Evolutionary conservation across 2,113 vertebrate species (phyloP).

Genomic region (Taxidea taxus): DNA sequence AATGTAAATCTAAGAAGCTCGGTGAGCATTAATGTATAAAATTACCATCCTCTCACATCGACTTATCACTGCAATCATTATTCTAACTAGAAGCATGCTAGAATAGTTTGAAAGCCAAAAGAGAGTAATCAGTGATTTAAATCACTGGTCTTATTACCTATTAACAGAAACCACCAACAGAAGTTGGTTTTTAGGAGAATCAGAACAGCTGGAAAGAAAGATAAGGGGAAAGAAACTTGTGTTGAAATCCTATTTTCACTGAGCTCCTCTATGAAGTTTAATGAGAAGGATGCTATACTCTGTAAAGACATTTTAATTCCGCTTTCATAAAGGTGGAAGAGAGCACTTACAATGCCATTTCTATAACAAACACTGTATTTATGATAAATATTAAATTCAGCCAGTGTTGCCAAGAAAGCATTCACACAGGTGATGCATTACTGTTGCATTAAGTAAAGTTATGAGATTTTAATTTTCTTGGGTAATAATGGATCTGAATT

Average conservation of each 20-base stretch:
- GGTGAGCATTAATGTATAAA: conserved; percentile 60
- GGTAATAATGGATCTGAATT: background rate
- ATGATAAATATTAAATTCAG: background rate
- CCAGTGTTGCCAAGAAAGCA: background rate
- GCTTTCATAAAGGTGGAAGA: background rate
- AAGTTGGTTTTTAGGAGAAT: conserved; percentile 67
- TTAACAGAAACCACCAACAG: conserved; percentile 73
- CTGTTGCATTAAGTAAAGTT: background rate
- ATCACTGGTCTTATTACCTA: conserved; percentile 68
- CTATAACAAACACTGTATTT: background rate
- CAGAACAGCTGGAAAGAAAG: conserved; percentile 69
- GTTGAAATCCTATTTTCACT: conserved; percentile 45
- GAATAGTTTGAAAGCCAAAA: conserved; percentile 68
- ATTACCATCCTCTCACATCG: conserved; percentile 36
- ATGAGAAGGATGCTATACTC: conserved; percentile 38
- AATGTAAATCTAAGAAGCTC: conserved; percentile 69
- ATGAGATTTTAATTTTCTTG: background rate
- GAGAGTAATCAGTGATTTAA: conserved; percentile 68
- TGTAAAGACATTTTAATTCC: conserved; percentile 34
- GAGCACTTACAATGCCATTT: background rate
- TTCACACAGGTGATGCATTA: background rate
- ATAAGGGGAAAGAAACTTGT: conserved; percentile 33
- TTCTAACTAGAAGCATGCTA: conserved; percentile 46
- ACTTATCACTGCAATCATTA: conserved; percentile 62
- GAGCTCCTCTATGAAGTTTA: conserved; percentile 33